These are phyloP conservation scores for Tortrix viridana DNA, from an alignment of 2,888 invertebrate genomes.

Conservation along the genomic window DNA sequence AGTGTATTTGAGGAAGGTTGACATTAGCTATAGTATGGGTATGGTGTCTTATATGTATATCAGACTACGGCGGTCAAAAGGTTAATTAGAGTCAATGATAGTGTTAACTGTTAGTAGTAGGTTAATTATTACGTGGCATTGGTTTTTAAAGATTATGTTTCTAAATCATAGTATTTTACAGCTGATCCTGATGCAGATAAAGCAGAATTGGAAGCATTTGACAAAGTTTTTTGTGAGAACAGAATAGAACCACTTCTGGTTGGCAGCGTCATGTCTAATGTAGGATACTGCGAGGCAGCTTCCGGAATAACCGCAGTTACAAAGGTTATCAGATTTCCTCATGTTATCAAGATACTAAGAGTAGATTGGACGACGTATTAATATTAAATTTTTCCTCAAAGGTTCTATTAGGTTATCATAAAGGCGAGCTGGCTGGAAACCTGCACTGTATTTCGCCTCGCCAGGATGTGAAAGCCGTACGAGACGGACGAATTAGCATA, in stretches of 20 bases:
- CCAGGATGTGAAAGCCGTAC: constrained; percentile 70
- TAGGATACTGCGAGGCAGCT: constrained; percentile 63
- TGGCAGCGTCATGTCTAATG: constrained; percentile 68
- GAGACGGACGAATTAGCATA: constrained; percentile 81
- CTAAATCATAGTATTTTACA: constrained; percentile 24
- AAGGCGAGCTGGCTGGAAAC: constrained; percentile 87
- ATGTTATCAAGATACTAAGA: neutral
- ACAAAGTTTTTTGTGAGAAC: constrained; percentile 80
- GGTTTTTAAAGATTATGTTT: too few species aligned
- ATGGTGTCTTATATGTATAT: too few species aligned
- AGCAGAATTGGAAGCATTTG: constrained; percentile 85
- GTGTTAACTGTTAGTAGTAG: too few species aligned
- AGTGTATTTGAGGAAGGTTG: too few species aligned
- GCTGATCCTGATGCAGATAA: constrained; percentile 84
- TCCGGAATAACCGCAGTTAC: constrained; percentile 81
- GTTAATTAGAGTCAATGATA: too few species aligned
- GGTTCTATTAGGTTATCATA: constrained; percentile 85
- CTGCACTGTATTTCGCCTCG: constrained; percentile 86
- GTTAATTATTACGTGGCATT: too few species aligned
- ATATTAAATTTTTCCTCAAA: constrained; percentile 46
- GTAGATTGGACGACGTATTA: neutral
- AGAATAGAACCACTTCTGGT: constrained; percentile 84
- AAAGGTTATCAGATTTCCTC: constrained; percentile 66
- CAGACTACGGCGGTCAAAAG: too few species aligned
- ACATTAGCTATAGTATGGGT: too few species aligned